phyloP scores from a whole-genome alignment of 2,113 vertebrate species.

The Ibidorhyncha struthersii region DNA sequence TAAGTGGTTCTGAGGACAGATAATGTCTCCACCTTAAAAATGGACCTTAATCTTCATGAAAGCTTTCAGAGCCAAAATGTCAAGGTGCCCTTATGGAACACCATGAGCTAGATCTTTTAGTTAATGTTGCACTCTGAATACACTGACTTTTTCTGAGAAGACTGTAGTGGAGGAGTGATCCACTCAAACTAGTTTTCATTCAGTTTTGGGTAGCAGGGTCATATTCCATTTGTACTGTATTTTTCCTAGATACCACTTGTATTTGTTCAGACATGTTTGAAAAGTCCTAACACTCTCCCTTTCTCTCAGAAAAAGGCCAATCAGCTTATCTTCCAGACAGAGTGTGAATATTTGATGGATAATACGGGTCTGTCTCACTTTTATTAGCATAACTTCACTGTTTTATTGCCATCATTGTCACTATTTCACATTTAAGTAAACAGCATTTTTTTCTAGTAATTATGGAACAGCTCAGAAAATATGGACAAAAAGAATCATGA shows the following conservation, averaged over 20 bases:
- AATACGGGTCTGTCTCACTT: background rate
- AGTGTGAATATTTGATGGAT: background rate
- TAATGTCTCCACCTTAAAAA: background rate
- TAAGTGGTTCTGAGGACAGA: background rate
- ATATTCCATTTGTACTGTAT: background rate
- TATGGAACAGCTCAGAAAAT: background rate
- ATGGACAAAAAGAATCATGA: background rate
- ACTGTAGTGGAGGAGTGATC: background rate
- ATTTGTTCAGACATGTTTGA: background rate
- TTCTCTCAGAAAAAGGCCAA: background rate
- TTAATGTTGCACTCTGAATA: background rate
- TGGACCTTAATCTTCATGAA: background rate
- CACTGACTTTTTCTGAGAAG: background rate
- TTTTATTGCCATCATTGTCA: background rate
- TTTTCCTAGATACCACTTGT: background rate
- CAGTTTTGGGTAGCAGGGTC: background rate
- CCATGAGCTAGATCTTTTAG: background rate
- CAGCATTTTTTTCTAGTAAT: background rate
- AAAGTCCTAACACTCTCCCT: background rate
- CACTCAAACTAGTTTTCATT: background rate
- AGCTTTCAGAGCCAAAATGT: background rate
- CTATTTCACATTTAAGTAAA: background rate
- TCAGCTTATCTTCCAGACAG: background rate
- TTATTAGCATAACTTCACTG: background rate
- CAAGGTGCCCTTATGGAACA: background rate